Evolutionary conservation across 1,140 invertebrate species (phyloP).

Genomic region (Polypedilum pembai): DNA sequence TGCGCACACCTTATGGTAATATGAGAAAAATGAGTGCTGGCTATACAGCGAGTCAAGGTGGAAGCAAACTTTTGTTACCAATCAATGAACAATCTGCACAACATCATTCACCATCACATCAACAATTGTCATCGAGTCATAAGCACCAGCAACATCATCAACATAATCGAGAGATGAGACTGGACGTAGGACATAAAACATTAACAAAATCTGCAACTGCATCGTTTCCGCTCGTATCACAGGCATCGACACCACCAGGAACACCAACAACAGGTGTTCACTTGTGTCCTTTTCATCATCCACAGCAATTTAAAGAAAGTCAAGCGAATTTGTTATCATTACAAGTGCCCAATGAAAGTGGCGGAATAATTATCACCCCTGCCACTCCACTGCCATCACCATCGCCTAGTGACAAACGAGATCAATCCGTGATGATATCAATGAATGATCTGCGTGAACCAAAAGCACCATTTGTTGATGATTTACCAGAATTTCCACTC

Average conservation of each 20-base stretch:
- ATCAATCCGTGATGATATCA: constrained; percentile 33
- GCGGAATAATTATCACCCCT: constrained; percentile 43
- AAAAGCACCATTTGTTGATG: constrained; percentile 32
- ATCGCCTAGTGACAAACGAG: constrained; percentile 36
- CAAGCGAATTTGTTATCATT: background rate
- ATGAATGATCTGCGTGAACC: background rate
- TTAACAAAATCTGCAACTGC: constrained; percentile 43
- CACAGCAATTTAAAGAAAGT: constrained; percentile 30
- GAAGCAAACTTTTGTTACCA: constrained; percentile 43
- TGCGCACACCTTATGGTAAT: constrained; percentile 39
- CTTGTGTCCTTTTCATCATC: constrained; percentile 33
- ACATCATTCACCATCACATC: constrained; percentile 33
- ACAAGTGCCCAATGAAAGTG: constrained; percentile 32
- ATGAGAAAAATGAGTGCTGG: constrained; percentile 42
- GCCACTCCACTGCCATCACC: constrained; percentile 44
- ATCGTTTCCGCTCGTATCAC: constrained; percentile 39
- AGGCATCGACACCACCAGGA: constrained; percentile 38
- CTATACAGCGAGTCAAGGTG: constrained; percentile 35
- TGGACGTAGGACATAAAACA: constrained; percentile 34
- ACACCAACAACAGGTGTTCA: constrained; percentile 34
- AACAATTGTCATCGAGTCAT: background rate
- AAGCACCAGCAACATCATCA: constrained; percentile 33
- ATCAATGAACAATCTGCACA: constrained; percentile 42
- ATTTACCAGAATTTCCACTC: constrained; percentile 36
- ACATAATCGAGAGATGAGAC: constrained; percentile 36